Evolutionary conservation across 2,888 invertebrate genomes (phyloP), one percentile per base, ranked within the genome.

Genomic region (Habrosyne pyritoides): DNA sequence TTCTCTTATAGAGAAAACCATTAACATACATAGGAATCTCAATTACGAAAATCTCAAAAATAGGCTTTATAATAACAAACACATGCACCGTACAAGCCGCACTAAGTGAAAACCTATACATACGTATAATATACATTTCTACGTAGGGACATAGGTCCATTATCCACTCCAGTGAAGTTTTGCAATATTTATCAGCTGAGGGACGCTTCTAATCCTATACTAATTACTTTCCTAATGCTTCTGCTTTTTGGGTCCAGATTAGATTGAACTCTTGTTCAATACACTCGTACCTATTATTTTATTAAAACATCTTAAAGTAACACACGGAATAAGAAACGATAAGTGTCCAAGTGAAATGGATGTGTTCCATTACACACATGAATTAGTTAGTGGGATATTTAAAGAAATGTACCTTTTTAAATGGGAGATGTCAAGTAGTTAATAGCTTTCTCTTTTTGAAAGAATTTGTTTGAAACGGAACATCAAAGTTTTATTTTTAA

Each of bases 141-240:
- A 58, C 28, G 24, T 47, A 51, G 46, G 22, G 14, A 53, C 30
- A 52, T 49, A 60, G 52, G 42, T 49, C 56, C 66, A 71, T 77
- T 75, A 69, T 61, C 62, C 65, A 42, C 49, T 47, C 51, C 59
- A 69, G 73, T 73, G 67, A 70, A 76, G 70, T 70, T 73, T 60
- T 84, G 77, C 73, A 83, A 81, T 78, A 85, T 85, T 84, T 79
- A 86, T 83, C 72, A 80, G 75, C 60, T 57, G 56, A 49, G 63
- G 67, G 69, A 64, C 66, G 67, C 57, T 59, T 61, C 64, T 56
- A 61, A 66, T 72, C 69, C 66, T 66, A 73, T 71, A 75, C 77
- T 84, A 83, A 83, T 85, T 85, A 81, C 81, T 77, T 78, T 71
- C 60, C 67, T 73, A 78, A 77, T 75, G 70, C 71, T 56, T 56